Percentiles rank a stretch among this genome's conserved stretches.
phyloP scores from a whole-genome alignment of 2,113 vertebrate species.

The Ginglymostoma cirratum region DNA sequence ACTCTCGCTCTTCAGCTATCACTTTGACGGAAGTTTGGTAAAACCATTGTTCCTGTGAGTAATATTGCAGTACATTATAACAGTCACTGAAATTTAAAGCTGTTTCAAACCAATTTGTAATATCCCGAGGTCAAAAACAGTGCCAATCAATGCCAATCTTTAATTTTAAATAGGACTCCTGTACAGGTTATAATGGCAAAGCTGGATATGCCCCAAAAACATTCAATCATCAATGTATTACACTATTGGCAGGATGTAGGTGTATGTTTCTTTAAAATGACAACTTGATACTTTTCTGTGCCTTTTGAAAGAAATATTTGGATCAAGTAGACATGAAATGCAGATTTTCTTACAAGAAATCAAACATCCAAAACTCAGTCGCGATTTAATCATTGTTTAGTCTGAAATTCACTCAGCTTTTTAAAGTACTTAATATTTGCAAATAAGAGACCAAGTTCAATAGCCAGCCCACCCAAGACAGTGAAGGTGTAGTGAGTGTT shows the following conservation, averaged over 20 bases:
- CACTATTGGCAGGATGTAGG: background rate
- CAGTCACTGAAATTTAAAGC: too few species aligned
- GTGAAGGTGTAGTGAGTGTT: background rate
- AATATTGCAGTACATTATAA: background rate
- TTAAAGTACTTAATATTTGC: background rate
- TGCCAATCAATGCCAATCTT: too few species aligned
- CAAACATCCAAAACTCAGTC: background rate
- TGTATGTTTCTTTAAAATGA: background rate
- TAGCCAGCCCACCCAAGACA: too few species aligned
- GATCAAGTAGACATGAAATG: background rate
- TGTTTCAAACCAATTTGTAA: too few species aligned
- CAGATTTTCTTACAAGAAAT: background rate
- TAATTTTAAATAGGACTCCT: background rate
- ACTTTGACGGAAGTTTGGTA: background rate
- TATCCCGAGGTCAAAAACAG: too few species aligned
- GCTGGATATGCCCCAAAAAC: background rate
- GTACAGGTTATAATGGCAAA: background rate
- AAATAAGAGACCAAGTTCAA: background rate
- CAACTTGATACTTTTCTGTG: background rate
- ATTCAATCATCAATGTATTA: background rate
- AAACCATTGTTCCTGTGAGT: background rate
- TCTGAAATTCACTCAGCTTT: background rate
- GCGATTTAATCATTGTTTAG: background rate
- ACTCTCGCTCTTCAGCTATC: background rate
- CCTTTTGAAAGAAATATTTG: background rate